A percentile compares a stretch with the other conserved stretches of the same genome.
Conservation (phyloP, 2,888 invertebrate genomes). For the Tuta absoluta region DNA sequence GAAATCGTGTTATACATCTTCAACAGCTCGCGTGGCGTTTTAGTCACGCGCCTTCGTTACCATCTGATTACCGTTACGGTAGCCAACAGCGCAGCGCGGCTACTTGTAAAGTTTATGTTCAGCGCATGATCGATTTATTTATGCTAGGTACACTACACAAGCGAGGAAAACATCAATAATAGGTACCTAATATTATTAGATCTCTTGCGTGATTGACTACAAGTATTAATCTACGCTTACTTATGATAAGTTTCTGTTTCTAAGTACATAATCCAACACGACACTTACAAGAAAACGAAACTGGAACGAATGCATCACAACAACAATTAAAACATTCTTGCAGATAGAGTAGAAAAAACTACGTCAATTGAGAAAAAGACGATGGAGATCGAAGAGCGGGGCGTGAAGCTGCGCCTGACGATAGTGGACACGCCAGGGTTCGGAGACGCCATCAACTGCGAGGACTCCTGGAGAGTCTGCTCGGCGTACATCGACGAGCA, state of each 20-base stretch:
- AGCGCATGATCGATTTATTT: constrained; percentile 13
- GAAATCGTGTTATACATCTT: background rate
- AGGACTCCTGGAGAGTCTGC: constrained; percentile 96
- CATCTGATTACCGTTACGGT: constrained; percentile 14
- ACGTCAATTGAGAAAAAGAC: constrained; percentile 89
- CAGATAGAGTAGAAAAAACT: constrained; percentile 85
- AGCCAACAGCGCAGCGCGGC: background rate
- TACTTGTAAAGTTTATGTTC: background rate
- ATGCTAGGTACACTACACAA: background rate
- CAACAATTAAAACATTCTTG: constrained; percentile 40
- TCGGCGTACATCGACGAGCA: constrained; percentile 96
- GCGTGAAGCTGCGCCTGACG: constrained; percentile 93
- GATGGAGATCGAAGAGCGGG: constrained; percentile 97
- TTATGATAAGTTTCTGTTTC: too few species aligned
- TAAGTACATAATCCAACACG: background rate
- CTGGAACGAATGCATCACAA: background rate
- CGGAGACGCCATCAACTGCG: constrained; percentile 95
- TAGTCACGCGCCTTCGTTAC: constrained; percentile 13
- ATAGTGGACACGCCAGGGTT: constrained; percentile 98
- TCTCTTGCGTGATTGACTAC: too few species aligned
- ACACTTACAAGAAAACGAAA: background rate
- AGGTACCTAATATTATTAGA: background rate
- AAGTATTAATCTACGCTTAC: too few species aligned
- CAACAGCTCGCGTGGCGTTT: background rate
- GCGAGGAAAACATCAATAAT: background rate